Evolutionary conservation across 2,797 vertebrate genomes (phyloP).

Genomic region (Menidia menidia): DNA sequence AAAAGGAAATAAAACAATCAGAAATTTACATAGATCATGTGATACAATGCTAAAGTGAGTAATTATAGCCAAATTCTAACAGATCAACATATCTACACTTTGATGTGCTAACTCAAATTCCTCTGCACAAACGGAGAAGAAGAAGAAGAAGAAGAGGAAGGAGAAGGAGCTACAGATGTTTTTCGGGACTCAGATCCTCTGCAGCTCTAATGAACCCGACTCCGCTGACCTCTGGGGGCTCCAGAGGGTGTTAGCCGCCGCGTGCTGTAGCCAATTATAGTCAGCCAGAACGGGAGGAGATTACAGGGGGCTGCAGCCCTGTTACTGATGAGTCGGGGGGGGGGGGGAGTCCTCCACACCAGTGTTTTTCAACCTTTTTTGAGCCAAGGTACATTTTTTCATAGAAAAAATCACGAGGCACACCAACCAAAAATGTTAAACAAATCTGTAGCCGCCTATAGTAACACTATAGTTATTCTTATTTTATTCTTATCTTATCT

Average conservation of each 20-base stretch:
- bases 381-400: too few species aligned
- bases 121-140: neutral
- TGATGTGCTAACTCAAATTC: neutral
- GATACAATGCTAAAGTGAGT: too few species aligned
- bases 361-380: too few species aligned
- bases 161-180: conserved; percentile 31
- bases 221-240: conserved; percentile 58
- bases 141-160: conserved; percentile 21
- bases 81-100: conserved; percentile 5
- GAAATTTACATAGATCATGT: neutral
- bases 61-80: too few species aligned
- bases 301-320: conserved; percentile 22
- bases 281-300: conserved; percentile 22
- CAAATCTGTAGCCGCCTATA: too few species aligned
- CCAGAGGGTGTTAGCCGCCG: conserved; percentile 28
- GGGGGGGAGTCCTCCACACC: neutral
- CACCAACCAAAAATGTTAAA: too few species aligned
- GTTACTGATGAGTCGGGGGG: conserved; percentile 4
- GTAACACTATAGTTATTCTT: too few species aligned
- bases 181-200: conserved; percentile 34
- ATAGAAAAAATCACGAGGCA: too few species aligned
- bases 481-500: too few species aligned
- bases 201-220: conserved; percentile 66
- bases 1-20: neutral
- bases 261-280: conserved; percentile 61